Conservation (phyloP, 37 sponge, comb jelly and placozoan species). For the Halisarca cf. caerulea region DNA sequence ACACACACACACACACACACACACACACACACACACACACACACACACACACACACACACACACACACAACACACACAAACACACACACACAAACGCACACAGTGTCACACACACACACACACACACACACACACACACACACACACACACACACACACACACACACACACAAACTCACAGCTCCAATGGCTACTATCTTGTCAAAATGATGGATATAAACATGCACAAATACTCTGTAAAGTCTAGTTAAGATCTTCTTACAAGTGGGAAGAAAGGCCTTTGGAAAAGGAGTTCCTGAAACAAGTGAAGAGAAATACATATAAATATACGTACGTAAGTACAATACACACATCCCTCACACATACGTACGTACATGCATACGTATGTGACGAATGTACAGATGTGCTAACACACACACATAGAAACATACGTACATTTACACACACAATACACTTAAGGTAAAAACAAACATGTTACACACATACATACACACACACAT, state of each 20-base stretch:
- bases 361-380: slow-evolving; percentile 8
- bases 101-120: neutral
- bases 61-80: neutral
- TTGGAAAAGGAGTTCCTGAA: slow-evolving; percentile 87
- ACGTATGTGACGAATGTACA: neutral
- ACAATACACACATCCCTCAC: neutral
- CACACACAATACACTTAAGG: neutral
- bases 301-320: no score
- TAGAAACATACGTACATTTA: neutral
- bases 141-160: neutral
- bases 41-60: neutral
- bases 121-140: no score
- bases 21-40: neutral
- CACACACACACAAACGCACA: neutral
- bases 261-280: slow-evolving; percentile 64
- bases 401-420: neutral
- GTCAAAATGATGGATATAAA: slow-evolving; percentile 95
- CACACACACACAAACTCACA: slow-evolving; percentile 54
- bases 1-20: neutral
- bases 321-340: neutral
- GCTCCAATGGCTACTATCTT: slow-evolving; percentile 82
- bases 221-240: slow-evolving; percentile 92
- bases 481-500: neutral
- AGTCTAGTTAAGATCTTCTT: slow-evolving; percentile 92
- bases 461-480: neutral